Evolutionary conservation across 1,140 invertebrate species (phyloP).

Genomic region (Hycleus cichorii): DNA sequence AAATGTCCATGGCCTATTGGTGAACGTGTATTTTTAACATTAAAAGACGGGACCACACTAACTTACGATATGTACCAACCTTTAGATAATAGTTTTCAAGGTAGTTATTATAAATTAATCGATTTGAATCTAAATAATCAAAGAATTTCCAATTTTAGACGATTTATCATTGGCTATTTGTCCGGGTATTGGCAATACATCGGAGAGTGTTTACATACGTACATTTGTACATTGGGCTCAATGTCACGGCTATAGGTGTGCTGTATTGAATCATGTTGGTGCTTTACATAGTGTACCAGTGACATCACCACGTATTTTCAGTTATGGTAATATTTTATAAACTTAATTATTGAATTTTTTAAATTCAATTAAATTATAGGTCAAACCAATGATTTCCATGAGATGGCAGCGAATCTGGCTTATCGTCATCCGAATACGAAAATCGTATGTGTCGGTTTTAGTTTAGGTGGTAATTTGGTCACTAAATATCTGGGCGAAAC

Average conservation of each 20-base stretch:
- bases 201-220: constrained; percentile 86
- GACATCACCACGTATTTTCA: constrained; percentile 81
- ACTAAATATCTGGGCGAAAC: constrained; percentile 82
- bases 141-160: constrained; percentile 46
- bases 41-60: constrained; percentile 77
- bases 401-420: constrained; percentile 68
- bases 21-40: constrained; percentile 61
- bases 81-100: constrained; percentile 55
- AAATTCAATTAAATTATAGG: constrained; percentile 47
- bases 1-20: constrained; percentile 80
- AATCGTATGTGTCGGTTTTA: constrained; percentile 81
- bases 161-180: constrained; percentile 84
- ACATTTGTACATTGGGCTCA: constrained; percentile 88
- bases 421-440: constrained; percentile 66
- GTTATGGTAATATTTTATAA: constrained; percentile 62
- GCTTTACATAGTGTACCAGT: constrained; percentile 74
- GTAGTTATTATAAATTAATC: constrained; percentile 39
- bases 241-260: constrained; percentile 80
- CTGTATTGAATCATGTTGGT: constrained; percentile 93
- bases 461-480: constrained; percentile 82
- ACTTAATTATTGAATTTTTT: not conserved
- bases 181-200: constrained; percentile 89
- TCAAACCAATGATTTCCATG: constrained; percentile 75
- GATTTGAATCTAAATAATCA: not conserved
- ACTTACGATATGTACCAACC: constrained; percentile 91